These are phyloP conservation scores for Phalanger gymnotis DNA, from an alignment of 2,797 vertebrate genomes.

Conservation along the genomic window DNA sequence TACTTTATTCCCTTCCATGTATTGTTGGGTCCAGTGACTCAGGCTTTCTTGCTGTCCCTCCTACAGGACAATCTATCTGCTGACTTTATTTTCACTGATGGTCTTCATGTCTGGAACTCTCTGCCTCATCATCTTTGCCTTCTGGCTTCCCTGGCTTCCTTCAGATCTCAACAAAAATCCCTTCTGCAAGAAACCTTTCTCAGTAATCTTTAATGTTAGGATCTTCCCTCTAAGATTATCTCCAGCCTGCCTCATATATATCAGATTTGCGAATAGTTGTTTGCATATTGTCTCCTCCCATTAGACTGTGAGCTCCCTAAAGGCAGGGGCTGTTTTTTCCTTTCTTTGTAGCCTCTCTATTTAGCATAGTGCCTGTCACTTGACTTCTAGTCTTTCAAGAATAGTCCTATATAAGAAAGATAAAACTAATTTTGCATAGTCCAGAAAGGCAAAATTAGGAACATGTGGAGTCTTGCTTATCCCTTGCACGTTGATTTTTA, in stretches of 20 bases:
- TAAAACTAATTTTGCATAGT: background rate
- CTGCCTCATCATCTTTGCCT: background rate
- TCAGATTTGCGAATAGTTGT: background rate
- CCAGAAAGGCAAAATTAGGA: background rate
- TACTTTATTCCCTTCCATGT: background rate
- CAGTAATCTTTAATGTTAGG: background rate
- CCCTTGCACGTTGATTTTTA: constrained; percentile 1
- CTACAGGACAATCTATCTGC: background rate
- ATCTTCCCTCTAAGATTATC: background rate
- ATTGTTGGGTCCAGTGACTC: no score
- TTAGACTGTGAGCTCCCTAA: background rate
- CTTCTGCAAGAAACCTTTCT: background rate
- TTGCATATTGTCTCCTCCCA: background rate
- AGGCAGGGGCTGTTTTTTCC: background rate
- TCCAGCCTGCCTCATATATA: background rate
- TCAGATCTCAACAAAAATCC: background rate
- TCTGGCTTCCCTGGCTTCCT: background rate
- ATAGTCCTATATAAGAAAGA: background rate
- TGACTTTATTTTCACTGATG: background rate
- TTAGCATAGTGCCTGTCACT: background rate
- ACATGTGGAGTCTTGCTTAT: background rate
- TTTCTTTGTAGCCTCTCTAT: background rate
- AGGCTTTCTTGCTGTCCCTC: background rate
- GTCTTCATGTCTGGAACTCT: background rate
- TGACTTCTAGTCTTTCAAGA: background rate